These are phyloP conservation scores for Lepidostoma basale DNA, from an alignment of 1,140 invertebrate species.

Conservation along the genomic window DNA sequence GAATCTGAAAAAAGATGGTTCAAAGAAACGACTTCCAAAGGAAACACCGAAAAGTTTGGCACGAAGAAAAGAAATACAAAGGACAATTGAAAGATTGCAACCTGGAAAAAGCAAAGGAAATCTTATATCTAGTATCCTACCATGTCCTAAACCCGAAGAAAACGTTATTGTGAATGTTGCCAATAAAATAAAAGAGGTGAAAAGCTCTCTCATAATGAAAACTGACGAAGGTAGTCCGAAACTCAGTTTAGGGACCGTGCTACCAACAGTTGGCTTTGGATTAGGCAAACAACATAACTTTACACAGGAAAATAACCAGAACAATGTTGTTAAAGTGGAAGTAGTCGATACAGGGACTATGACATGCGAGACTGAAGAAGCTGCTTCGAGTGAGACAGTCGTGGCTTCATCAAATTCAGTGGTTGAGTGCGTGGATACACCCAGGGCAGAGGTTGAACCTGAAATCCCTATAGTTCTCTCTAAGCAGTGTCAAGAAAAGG, in stretches of 20 bases:
- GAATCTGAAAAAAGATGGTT: constrained; percentile 24
- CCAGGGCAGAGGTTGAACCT: constrained; percentile 49
- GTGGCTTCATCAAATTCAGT: constrained; percentile 47
- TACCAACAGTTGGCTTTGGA: constrained; percentile 68
- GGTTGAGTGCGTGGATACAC: constrained; percentile 54
- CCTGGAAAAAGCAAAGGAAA: constrained; percentile 86
- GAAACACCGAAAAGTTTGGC: constrained; percentile 28
- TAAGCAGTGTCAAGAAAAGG: constrained; percentile 64
- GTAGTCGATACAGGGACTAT: constrained; percentile 42
- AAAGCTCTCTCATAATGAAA: constrained; percentile 62
- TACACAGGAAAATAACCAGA: constrained; percentile 51
- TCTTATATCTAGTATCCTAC: constrained; percentile 65
- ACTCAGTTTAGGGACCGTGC: constrained; percentile 79
- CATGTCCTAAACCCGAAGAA: constrained; percentile 60
- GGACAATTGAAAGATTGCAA: constrained; percentile 81
- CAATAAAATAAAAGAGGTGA: constrained; percentile 61
- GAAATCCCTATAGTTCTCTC: constrained; percentile 44
- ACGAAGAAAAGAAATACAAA: constrained; percentile 72
- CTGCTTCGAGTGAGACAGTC: not conserved
- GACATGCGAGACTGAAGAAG: constrained; percentile 46
- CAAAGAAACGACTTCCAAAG: constrained; percentile 32
- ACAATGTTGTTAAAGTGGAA: constrained; percentile 39
- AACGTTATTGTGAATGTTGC: constrained; percentile 50
- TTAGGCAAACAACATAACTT: constrained; percentile 67
- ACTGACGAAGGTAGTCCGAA: constrained; percentile 71